These are phyloP conservation scores for Achlya flavicornis DNA, from an alignment of 2,888 invertebrate genomes.

Conservation along the genomic window DNA sequence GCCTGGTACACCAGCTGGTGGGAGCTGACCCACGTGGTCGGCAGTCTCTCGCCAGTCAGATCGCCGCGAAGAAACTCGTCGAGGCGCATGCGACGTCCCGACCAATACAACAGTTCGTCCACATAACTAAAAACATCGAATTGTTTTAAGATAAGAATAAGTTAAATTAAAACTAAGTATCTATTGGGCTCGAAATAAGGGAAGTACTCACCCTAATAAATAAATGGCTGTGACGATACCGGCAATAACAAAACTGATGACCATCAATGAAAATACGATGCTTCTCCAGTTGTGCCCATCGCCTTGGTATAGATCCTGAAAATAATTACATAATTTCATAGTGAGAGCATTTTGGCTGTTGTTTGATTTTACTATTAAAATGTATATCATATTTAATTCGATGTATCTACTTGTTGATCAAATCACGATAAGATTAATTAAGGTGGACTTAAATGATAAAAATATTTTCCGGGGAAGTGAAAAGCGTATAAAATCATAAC, in stretches of 20 bases:
- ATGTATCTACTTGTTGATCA: not conserved
- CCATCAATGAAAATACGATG: conserved; percentile 93
- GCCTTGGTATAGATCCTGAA: conserved; percentile 90
- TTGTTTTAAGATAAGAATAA: not conserved
- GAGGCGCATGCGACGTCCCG: conserved; percentile 92
- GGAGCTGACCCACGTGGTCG: conserved; percentile 92
- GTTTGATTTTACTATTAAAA: not conserved
- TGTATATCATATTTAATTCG: not conserved
- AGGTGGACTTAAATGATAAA: not conserved
- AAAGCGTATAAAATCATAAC: conserved; percentile 19
- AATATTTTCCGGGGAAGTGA: not conserved
- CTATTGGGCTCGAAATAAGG: no score
- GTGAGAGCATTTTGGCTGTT: no score
- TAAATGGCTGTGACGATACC: conserved; percentile 95
- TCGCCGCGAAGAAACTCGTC: conserved; percentile 93
- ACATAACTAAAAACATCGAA: conserved; percentile 85
- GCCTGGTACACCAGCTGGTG: conserved; percentile 94
- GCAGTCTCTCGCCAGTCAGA: conserved; percentile 87
- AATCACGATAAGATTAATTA: not conserved
- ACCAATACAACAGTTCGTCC: conserved; percentile 95
- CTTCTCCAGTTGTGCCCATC: conserved; percentile 96
- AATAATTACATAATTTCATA: conserved; percentile 27
- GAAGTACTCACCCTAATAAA: conserved; percentile 88
- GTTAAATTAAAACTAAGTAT: not conserved
- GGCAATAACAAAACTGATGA: conserved; percentile 93